These are phyloP conservation scores for Calyptommatus sinebrachiatus DNA, from an alignment of 2,113 vertebrate genomes.

Conservation along the genomic window DNA sequence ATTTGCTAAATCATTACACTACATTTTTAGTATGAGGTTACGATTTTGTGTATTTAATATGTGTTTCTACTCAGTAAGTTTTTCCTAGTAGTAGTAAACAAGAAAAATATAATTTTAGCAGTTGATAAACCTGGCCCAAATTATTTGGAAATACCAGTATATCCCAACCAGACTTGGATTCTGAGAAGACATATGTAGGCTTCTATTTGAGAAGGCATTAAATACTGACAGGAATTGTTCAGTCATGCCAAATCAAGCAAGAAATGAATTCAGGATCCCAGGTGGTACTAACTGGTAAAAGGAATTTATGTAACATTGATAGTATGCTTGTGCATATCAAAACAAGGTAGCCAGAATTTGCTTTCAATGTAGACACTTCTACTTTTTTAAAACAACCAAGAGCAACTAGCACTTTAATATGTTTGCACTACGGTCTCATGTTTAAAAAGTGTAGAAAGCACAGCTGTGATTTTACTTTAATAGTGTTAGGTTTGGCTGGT, in stretches of 20 bases:
- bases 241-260: background rate
- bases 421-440: background rate
- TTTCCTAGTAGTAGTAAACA: no score
- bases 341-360: background rate
- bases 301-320: background rate
- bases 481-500: background rate
- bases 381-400: background rate
- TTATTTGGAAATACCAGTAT: background rate
- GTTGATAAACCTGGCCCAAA: background rate
- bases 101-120: background rate
- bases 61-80: no score
- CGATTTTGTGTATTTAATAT: background rate
- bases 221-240: background rate
- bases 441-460: background rate
- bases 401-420: background rate
- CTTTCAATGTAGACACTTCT: background rate
- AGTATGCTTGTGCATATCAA: background rate
- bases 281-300: background rate
- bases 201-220: background rate
- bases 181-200: background rate
- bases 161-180: background rate
- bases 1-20: background rate
- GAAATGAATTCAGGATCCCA: background rate
- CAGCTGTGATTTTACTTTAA: background rate
- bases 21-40: background rate